Evolutionary conservation across 2,113 vertebrate genomes (phyloP).

Genomic region (Megalops atlanticus): DNA sequence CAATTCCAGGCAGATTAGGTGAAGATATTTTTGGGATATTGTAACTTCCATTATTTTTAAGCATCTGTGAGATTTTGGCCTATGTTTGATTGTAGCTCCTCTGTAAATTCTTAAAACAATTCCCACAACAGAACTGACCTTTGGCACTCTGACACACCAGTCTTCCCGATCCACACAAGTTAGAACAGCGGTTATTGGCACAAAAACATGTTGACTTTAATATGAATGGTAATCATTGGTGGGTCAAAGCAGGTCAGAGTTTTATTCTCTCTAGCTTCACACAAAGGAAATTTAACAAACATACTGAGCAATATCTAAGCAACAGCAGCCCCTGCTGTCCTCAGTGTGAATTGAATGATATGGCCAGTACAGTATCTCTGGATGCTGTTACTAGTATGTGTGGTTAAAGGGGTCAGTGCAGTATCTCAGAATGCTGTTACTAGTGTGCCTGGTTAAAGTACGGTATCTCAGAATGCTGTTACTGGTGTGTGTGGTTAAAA

Average conservation of each 20-base stretch:
- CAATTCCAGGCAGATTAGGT: too few species aligned
- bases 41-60: too few species aligned
- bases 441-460: too few species aligned
- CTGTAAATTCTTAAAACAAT: not conserved
- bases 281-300: not conserved
- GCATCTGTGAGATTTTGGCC: too few species aligned
- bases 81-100: not conserved
- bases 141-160: not conserved
- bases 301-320: not conserved
- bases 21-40: too few species aligned
- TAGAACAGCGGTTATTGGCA: not conserved
- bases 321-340: conserved; percentile 46
- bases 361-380: not conserved
- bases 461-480: too few species aligned
- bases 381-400: too few species aligned
- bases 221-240: not conserved
- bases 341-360: not conserved
- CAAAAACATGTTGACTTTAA: not conserved
- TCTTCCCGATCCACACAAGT: not conserved
- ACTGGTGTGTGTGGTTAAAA: too few species aligned
- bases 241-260: too few species aligned
- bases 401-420: too few species aligned
- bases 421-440: too few species aligned
- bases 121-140: not conserved
- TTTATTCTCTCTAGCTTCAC: not conserved